Evolutionary conservation across 2,888 invertebrate species (phyloP), one percentile per base, ranked within the genome.

Genomic region (Agrilus cyanescens): DNA sequence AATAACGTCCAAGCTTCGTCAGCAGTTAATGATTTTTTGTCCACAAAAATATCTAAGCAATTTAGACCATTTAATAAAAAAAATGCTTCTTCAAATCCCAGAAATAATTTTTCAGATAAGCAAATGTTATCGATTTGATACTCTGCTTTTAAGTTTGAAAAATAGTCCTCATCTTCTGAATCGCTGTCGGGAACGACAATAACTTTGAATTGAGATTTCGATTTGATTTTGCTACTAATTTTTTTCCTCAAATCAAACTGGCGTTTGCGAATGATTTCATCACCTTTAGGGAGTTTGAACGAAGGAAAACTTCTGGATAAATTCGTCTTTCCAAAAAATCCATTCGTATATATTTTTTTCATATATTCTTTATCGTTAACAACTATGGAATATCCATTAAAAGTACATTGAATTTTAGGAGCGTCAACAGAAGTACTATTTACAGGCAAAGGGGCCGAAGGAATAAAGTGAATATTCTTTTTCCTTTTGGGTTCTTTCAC

Each of bases 81-180:
- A 57, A 84, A 85, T 2, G 86, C 79, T 67, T 90, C 89, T 63
- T 85, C 83, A 39, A 80, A 68, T 2, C 76, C 74, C n/a, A 88
- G 64, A 57, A 78, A 71, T 4, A 85, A 63, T 15, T 72, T 75
- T 66, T 85, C 85, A 40, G 67, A 65, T 2, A 79, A 53, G 45
- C 73, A 72, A 50, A 74, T 73, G 53, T 69, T 71, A 58, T 78
- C 78, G 4, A 73, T 56, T 57, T 77, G 74, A 53, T 78, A 73
- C 55, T 70, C 68, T 8, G 79, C 75, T 53, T 72, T 72, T 44
- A 80, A 63, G 48, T 75, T 70, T 38, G 66, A 70, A 59, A 80
- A 74, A 61, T 77, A 80, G 53, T 76, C 68, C 46, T 77, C 78
- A 48, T 69, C 72, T 44, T 80, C 80, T 1, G 73, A 74, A 53